Evolutionary conservation across 2,113 vertebrate genomes (phyloP), one percentile per base, ranked within the genome.

Genomic region (Alosa alosa): DNA sequence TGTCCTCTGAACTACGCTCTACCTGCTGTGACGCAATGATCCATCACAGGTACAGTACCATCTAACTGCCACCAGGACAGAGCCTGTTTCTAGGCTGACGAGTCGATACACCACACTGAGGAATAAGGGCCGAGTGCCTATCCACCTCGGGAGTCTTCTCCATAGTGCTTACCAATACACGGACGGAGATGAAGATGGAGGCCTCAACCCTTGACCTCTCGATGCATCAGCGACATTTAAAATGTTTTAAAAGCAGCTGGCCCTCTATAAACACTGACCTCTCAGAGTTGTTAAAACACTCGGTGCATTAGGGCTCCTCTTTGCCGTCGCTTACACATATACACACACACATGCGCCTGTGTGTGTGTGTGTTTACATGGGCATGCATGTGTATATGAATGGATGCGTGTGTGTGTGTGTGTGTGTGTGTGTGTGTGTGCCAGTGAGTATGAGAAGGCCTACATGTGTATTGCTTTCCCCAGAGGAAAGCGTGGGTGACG

Each of bases 251-350:
- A 72, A 72, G 64, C 25, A 10, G 64, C 64, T 31, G n/a, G 64
- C 86, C 90, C 84, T 64, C 90, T 90, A 83, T 91, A 85, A 94
- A 94, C 94, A 94, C 93, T 93, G 86, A 88, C 88, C 84, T 91
- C 92, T 93, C 90, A 86, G 87, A 85, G 90, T 86, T 92, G 92
- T 92, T 91, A 93, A 94, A 93, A 94, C 94, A 94, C 91, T 91
- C 82, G 89, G 92, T 94, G 92, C 93, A 94, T 94, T 94, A 94
- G 87, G 90, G 22, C 64, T 18, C 15, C 17, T 18, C 17, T 36
- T 8, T 36, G 25, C 64, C 10, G 3, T 72, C 55, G 85, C 45
- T 52, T 81, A 87, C 57, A 55, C 20, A 82, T 50, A 15, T 10
- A 46, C 85, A 64, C 81, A 87, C 57, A 81, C 36, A 45, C 39